phyloP scores from a whole-genome alignment of 2,797 vertebrate species.

The Molossus alvarezi region DNA sequence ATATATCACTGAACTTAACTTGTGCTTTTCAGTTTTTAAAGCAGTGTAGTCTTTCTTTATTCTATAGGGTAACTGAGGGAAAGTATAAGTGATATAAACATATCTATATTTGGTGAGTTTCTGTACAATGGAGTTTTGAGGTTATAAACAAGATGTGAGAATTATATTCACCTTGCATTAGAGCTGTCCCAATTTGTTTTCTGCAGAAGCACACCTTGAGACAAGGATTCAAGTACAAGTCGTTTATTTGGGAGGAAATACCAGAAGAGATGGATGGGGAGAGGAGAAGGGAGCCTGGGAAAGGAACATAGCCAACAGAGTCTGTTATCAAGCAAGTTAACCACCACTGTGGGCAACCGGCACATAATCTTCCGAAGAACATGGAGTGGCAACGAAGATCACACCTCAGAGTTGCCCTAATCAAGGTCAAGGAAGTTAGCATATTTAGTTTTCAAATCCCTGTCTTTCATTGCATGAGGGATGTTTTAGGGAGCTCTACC shows the following conservation, averaged over 20 bases:
- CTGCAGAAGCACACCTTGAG: background rate
- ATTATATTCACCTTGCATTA: background rate
- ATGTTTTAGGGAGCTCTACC: background rate
- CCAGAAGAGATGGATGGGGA: background rate
- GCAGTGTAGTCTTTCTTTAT: background rate
- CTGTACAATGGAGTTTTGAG: background rate
- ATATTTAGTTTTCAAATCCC: background rate
- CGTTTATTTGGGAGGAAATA: background rate
- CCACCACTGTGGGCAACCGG: background rate
- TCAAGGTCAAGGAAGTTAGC: background rate
- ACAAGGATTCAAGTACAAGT: background rate
- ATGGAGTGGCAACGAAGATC: background rate
- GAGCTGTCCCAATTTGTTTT: background rate
- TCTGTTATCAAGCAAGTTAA: background rate
- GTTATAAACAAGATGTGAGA: conserved; percentile 4
- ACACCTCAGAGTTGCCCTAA: background rate
- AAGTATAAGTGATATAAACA: background rate
- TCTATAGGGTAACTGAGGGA: background rate
- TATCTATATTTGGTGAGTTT: background rate
- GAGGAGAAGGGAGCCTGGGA: background rate
- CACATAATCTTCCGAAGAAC: background rate
- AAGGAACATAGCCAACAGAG: background rate
- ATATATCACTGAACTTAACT: conserved; percentile 4
- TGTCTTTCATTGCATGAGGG: background rate
- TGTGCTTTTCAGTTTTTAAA: background rate